Evolutionary conservation across 2,113 vertebrate species (phyloP).

Genomic region (Lepus americanus): DNA sequence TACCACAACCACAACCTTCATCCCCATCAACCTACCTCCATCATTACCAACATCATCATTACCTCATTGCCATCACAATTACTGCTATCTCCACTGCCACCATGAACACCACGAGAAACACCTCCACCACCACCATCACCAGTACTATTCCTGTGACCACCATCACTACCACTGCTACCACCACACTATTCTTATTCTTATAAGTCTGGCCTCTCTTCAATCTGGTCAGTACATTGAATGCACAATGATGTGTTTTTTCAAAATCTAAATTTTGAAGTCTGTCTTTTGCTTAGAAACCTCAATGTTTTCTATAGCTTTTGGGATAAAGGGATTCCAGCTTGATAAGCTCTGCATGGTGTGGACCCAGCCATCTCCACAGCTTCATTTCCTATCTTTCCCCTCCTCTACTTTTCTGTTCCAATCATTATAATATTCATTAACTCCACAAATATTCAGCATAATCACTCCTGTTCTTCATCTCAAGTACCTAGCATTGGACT

Average conservation of each 20-base stretch:
- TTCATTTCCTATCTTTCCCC: background rate
- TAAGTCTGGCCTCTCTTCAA: background rate
- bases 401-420: background rate
- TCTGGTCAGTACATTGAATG: background rate
- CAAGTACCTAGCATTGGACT: background rate
- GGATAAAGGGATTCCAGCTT: background rate
- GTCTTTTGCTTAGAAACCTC: constrained; percentile 20
- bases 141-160: background rate
- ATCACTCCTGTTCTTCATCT: background rate
- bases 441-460: background rate
- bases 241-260: background rate
- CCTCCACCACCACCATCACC: background rate
- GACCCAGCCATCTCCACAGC: no score
- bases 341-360: background rate
- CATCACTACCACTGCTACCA: background rate
- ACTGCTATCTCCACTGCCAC: fast-evolving
- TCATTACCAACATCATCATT: background rate
- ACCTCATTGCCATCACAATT: fast-evolving
- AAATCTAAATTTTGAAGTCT: constrained; percentile 33
- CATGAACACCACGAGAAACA: fast-evolving
- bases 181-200: background rate
- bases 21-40: no score
- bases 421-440: background rate
- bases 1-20: background rate
- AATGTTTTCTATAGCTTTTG: background rate